A percentile compares a stretch with the other conserved stretches of the same genome.
phyloP scores from a whole-genome alignment of 1,140 invertebrate genomes.

The Anoplolepis gracilipes region DNA sequence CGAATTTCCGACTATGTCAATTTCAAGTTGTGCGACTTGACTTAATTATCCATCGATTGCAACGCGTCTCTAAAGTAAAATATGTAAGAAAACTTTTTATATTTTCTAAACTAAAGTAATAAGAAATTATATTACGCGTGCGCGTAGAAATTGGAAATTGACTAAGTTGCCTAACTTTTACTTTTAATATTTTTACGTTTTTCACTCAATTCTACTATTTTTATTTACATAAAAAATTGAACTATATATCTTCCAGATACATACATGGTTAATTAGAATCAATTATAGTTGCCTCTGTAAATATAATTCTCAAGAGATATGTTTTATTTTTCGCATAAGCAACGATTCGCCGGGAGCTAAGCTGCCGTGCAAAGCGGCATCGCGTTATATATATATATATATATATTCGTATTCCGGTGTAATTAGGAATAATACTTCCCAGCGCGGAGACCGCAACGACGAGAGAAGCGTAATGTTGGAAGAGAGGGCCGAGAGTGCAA shows the following conservation, averaged over 20 bases:
- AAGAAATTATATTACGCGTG: too few species aligned
- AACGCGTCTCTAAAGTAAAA: too few species aligned
- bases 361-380: conserved; percentile 46
- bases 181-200: neutral
- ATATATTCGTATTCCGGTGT: conserved; percentile 58
- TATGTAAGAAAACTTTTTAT: neutral
- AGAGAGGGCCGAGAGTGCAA: conserved; percentile 28
- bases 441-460: conserved; percentile 32
- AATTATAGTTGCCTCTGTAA: conserved; percentile 21
- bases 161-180: neutral
- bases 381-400: conserved; percentile 18
- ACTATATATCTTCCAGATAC: neutral
- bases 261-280: conserved; percentile 50
- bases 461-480: conserved; percentile 40
- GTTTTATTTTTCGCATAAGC: conserved; percentile 49
- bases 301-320: conserved; percentile 39
- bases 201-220: neutral
- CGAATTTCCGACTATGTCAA: conserved; percentile 13
- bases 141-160: neutral
- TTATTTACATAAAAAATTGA: neutral
- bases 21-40: conserved; percentile 11
- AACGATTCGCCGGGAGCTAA: conserved; percentile 47
- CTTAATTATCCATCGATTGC: neutral
- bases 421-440: conserved; percentile 72
- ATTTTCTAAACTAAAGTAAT: neutral